Base-by-base conservation (phyloP, 1,140 invertebrate species). In the Aphaenogaster ashmeadi region DNA sequence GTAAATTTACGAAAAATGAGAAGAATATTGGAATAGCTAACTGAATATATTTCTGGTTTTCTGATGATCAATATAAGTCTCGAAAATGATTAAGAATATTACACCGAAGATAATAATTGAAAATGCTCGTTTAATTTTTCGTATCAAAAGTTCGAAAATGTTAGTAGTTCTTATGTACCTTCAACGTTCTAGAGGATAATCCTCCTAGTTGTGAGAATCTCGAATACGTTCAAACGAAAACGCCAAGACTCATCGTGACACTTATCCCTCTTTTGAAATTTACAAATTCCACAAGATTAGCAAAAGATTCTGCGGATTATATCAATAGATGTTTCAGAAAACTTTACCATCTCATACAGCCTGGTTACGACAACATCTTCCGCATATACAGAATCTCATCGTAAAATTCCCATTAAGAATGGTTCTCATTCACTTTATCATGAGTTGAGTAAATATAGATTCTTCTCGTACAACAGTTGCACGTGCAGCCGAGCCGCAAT, bases 71-170 rank as follows among this genome's bases (percentile, higher is more conserved):
- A 15, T 27, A 58, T 15, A 47, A 81, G 3, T 54, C 44, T 36
- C 0, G 15, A 56, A 74, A 67, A 15, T 15, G 27, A 52, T 36
- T 4, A 18, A 41, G 33, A 44, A 74, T 41, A 50, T 36, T 47
- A 47, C 27, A 2, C 38, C 44, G 36, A 75, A 56, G n/a, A 60
- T 62, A 38, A 87, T 38, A 78, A 87, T 83, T 74, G n/a, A 52
- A 33, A 27, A 58, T 52, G 15, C 36, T 33, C 54, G 41, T n/a
- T 60, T 64, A 66, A 86, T 88, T 87, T 50, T 41, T 18, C 38
- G n/a, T 47, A 60, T 2, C 38, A 44, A 41, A 71, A 88, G 27
- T 87, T 88, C 38, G 21, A 75, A 87, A 83, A 89, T 78, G 78
- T 62, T 27, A 1, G 9, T 58, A 58, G 18, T 33, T n/a, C 15